Base-by-base conservation (phyloP, 2,888 invertebrate genomes). In the Stomorhina lunata region DNA sequence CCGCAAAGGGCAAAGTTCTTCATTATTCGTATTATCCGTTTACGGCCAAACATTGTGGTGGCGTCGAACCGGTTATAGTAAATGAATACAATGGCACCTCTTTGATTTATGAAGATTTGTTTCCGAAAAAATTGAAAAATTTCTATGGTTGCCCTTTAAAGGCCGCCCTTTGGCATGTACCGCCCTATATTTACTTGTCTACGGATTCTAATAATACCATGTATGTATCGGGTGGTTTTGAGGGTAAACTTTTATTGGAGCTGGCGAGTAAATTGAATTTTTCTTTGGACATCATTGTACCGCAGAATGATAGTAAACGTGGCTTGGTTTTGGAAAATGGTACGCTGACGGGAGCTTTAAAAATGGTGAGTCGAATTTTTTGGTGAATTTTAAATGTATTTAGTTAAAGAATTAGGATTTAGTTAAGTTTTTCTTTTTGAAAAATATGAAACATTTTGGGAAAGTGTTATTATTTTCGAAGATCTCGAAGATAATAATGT, bases 91-190 rank as follows among this genome's bases (percentile, higher is more conserved):
- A 77, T 48, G 69, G 69, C 4, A 61, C 61, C 1, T 43, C 61
- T 0, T 32, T 69, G 25, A 22, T 63, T 15, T 76, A 69, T 6
- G 37, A 66, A 2, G 55, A 80, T 0, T 57, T 88, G 0, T 89
- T 85, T 81, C 88, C 89, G 0, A 2, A 20, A 0, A 88, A 88
- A 25, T 7, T 89, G 32, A 27, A 2, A 2, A 85, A 89, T 57
- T 59, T 89, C 0, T 69, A 88, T n/a, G 87, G 88, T 1, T 90
- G 89, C 32, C 86, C 88, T 0, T 6, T 89, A 9, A 45, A 73
- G 4, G 85, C 84, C 25, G 86, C 85, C 5, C 83, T 85, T 1
- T 86, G 85, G 85, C 48, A 85, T 48, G 76, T 81, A 6, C 68
- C 84, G 17, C 87, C 87, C 0, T 86, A 85, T 77, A 7, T 86